Conservation (phyloP, 2,888 invertebrate genomes). For the Deroplatys truncata region DNA sequence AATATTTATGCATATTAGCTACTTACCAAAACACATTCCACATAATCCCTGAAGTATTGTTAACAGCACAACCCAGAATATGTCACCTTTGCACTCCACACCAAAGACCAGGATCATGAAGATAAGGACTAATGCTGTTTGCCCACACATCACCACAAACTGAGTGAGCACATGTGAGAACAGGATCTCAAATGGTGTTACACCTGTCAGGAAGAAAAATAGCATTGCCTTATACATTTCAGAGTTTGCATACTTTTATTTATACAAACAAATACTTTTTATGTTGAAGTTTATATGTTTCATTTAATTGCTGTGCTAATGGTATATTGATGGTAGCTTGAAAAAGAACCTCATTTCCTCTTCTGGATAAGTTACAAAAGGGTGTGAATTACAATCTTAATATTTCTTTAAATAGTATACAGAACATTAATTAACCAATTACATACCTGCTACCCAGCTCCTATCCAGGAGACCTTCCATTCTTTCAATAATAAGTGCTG, state of each 20-base stretch:
- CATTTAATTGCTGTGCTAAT: background rate
- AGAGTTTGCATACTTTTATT: background rate
- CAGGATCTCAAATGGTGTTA: slow-evolving; percentile 85
- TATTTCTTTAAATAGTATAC: no score
- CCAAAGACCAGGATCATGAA: slow-evolving; percentile 90
- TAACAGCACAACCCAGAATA: slow-evolving; percentile 76
- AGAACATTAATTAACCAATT: background rate
- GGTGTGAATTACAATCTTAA: no score
- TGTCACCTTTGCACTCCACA: slow-evolving; percentile 84
- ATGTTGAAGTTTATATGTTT: background rate
- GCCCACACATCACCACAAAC: slow-evolving; percentile 92
- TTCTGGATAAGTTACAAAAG: background rate
- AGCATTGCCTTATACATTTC: background rate
- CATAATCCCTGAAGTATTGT: slow-evolving; percentile 88
- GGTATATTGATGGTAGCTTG: background rate
- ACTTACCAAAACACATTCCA: slow-evolving; percentile 90
- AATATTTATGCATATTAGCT: background rate
- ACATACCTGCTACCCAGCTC: slow-evolving; percentile 78
- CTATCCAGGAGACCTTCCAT: slow-evolving; percentile 89
- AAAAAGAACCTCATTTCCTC: background rate
- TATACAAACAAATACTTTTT: background rate
- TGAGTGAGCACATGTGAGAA: slow-evolving; percentile 92
- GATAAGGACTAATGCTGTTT: slow-evolving; percentile 83
- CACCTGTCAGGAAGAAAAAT: slow-evolving; percentile 54
- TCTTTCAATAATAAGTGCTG: slow-evolving; percentile 84